These are phyloP conservation scores for Eurois occulta DNA, from an alignment of 2,888 invertebrate species.

Conservation along the genomic window DNA sequence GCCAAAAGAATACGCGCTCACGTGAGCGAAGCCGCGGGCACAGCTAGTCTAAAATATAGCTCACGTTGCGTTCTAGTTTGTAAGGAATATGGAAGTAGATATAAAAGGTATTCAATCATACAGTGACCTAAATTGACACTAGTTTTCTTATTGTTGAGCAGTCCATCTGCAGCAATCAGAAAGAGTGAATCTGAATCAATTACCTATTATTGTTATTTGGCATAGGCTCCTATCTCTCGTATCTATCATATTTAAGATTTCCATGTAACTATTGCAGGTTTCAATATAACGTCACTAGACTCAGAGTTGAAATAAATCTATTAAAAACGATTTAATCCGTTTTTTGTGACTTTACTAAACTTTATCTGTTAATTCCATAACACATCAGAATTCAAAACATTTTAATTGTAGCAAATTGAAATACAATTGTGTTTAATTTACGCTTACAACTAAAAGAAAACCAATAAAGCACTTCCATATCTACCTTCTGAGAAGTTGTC, in stretches of 20 bases:
- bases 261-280: not conserved
- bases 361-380: not conserved
- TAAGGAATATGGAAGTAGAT: not conserved
- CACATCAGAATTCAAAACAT: not conserved
- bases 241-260: not conserved
- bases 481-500: constrained; percentile 37
- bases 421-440: not conserved
- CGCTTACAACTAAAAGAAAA: not conserved
- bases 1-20: too few species aligned
- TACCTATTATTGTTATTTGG: constrained; percentile 18
- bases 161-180: constrained; percentile 18
- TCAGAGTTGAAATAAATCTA: not conserved
- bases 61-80: not conserved
- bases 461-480: not conserved
- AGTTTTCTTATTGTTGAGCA: constrained; percentile 30
- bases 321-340: not conserved
- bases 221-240: not conserved
- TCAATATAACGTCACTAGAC: not conserved
- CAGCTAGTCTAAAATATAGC: too few species aligned
- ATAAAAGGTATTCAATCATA: constrained; percentile 7
- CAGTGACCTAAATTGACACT: constrained; percentile 41
- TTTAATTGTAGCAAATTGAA: not conserved
- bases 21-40: too few species aligned
- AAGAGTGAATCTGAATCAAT: constrained; percentile 11
- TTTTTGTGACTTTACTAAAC: not conserved